These are phyloP conservation scores for Amblyjoppa proteus DNA, from an alignment of 2,888 invertebrate species.

Conservation along the genomic window DNA sequence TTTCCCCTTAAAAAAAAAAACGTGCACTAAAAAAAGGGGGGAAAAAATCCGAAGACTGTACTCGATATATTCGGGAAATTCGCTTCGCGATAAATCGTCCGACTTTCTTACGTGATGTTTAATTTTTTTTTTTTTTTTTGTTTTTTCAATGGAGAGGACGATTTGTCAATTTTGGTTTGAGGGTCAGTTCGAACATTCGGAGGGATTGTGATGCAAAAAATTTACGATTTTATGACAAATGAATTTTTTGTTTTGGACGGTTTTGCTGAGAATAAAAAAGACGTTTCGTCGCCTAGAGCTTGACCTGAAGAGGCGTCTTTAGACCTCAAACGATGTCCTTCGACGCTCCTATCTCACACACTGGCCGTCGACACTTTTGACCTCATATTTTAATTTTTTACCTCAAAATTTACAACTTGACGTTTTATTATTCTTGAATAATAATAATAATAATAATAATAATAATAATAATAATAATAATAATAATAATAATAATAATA, in stretches of 20 bases:
- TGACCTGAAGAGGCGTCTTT: neutral
- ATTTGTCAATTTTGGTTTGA: neutral
- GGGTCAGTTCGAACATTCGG: neutral
- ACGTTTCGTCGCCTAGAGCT: too few species aligned
- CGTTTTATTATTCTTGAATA: too few species aligned
- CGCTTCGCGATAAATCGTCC: neutral
- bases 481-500: too few species aligned
- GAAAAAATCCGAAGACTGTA: neutral
- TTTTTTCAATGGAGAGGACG: neutral
- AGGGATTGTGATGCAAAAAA: neutral
- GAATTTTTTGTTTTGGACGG: neutral
- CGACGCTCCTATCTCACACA: neutral
- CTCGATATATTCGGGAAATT: neutral
- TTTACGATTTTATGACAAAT: neutral
- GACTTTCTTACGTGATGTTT: neutral
- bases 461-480: too few species aligned
- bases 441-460: too few species aligned
- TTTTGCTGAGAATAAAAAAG: neutral
- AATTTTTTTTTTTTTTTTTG: neutral
- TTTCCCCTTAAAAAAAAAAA: conserved; percentile 24
- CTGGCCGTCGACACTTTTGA: too few species aligned
- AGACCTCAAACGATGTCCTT: neutral
- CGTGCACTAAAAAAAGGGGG: neutral
- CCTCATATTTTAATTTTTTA: too few species aligned
- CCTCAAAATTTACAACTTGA: too few species aligned